These are phyloP conservation scores for Cantharis rustica DNA, from an alignment of 2,888 invertebrate genomes.

Conservation along the genomic window DNA sequence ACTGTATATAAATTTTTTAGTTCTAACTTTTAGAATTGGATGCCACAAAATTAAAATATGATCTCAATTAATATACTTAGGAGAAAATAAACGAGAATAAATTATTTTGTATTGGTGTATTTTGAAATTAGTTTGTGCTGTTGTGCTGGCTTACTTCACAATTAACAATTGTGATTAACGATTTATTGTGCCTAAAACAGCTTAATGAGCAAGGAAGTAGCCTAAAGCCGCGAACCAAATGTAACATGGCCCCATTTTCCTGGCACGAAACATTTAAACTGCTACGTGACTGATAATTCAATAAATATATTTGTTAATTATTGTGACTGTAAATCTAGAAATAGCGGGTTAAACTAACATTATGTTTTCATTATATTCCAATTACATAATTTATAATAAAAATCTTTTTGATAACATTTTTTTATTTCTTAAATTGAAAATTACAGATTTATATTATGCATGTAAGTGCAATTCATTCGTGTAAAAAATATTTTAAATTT, in stretches of 20 bases:
- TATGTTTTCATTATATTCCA: background rate
- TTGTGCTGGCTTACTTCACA: background rate
- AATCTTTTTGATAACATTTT: too few relatives aligned
- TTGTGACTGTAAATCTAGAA: background rate
- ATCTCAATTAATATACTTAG: too few relatives aligned
- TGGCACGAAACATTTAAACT: background rate
- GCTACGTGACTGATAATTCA: background rate
- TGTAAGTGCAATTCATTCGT: too few relatives aligned
- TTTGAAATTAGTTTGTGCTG: background rate
- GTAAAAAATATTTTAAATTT: too few relatives aligned
- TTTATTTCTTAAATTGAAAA: too few relatives aligned
- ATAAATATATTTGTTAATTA: background rate
- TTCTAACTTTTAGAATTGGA: too few relatives aligned
- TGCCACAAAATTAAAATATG: too few relatives aligned
- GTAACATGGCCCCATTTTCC: background rate
- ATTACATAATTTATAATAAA: too few relatives aligned
- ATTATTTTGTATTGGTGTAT: background rate
- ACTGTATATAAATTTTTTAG: too few relatives aligned
- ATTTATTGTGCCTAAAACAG: background rate
- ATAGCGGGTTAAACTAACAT: background rate
- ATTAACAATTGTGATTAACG: background rate
- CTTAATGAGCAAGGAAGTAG: background rate
- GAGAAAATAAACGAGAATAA: background rate
- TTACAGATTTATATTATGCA: too few relatives aligned
- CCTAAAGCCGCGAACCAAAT: background rate